Evolutionary conservation across 2,113 vertebrate species (phyloP), one percentile per base, ranked within the genome.

Genomic region (Grus americana): DNA sequence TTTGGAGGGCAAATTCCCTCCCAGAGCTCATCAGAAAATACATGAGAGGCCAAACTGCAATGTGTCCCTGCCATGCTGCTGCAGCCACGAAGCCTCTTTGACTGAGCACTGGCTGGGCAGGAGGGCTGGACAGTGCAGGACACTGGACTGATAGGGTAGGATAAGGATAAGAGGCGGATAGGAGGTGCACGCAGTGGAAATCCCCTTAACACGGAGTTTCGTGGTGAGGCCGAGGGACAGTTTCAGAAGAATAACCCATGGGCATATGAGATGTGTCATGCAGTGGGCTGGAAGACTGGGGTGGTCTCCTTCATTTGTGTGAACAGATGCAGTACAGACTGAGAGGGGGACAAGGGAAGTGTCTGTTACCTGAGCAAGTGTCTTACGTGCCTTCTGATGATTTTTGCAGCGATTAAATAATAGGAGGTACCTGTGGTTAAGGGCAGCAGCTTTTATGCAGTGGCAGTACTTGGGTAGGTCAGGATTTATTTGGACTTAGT

Each of bases 201-300:
- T 22, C 27, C 13, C 34, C 57, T 66, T 61, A 42, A 27, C 3
- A 12, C 6, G 32, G 17, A n/a, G 12, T 27, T 49, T 46, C 40
- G 9, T 0, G 4, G 20, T 47, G 65, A 72, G 26, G 29, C 7
- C 0, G 5, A 73, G 36, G 34, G 24, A 20, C 17, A 27, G 19
- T 57, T 73, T 59, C n/a, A 85, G 46, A 61, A n/a, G 40, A 74
- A 50, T 42, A 71, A 38, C 18, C 13, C 1, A 1, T 29, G 15
- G 26, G 14, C n/a, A 12, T 50, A 12, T 12, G 22, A 68, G 20
- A n/a, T 55, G 10, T 50, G 15, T n/a, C 10, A 6, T 29, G 12
- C 4, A 19, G 16, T 30, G 22, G 29, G 23, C 63, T 88, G 58
- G 68, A 74, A 76, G 42, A 30, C 3, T 34, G 34, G 10, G 12